Evolutionary conservation across 2,113 vertebrate genomes (phyloP).

Genomic region (Lophura nycthemera): DNA sequence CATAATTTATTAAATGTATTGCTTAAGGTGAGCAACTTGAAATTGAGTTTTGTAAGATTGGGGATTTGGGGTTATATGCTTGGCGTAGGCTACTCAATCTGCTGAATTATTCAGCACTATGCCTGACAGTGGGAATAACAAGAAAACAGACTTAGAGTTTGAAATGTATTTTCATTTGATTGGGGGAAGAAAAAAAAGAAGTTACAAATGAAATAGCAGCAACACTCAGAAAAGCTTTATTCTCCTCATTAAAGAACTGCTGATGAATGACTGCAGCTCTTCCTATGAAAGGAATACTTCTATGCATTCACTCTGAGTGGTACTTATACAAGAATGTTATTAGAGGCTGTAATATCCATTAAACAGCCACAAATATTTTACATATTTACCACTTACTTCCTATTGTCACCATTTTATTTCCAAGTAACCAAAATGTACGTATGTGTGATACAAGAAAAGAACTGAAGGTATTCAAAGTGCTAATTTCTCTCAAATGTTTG

Average conservation of each 20-base stretch:
- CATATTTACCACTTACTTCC: not conserved
- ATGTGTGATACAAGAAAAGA: not conserved
- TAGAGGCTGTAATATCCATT: not conserved
- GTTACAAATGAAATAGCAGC: conserved; percentile 42
- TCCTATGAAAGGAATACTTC: not conserved
- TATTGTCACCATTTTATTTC: not conserved
- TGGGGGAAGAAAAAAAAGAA: not conserved
- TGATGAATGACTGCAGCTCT: not conserved
- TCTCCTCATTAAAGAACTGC: conserved; percentile 6
- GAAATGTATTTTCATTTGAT: conserved; percentile 56
- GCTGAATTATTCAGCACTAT: conserved; percentile 71
- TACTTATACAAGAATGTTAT: not conserved
- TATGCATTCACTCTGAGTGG: not conserved
- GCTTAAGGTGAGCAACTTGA: conserved; percentile 75
- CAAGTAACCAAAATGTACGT: not conserved
- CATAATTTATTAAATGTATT: conserved; percentile 76
- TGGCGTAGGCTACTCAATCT: conserved; percentile 19
- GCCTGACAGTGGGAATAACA: conserved; percentile 34
- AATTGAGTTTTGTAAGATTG: conserved; percentile 69
- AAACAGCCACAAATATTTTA: not conserved
- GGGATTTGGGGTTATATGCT: conserved; percentile 65
- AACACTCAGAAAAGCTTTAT: conserved; percentile 20
- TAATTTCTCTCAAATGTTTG: not conserved
- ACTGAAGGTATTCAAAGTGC: not conserved
- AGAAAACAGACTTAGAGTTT: conserved; percentile 49